A percentile compares a stretch with the other conserved stretches of the same genome.
Evolutionary conservation across 2,888 invertebrate species (phyloP).

Genomic region (Neuroscelio doddi): DNA sequence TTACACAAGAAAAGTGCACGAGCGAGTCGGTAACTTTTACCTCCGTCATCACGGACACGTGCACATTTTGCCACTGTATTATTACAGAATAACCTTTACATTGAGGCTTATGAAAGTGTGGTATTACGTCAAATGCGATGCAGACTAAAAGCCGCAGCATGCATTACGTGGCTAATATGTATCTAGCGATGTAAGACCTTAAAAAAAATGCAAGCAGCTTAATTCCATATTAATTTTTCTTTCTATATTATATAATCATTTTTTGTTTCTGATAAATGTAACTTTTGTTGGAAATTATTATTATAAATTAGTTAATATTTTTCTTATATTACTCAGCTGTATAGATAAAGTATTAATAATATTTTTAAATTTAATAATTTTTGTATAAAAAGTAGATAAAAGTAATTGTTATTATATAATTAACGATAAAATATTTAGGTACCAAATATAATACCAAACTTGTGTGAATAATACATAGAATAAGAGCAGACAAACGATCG

Average conservation of each 20-base stretch:
- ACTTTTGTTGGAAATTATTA: neutral
- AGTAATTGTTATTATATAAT: too few species aligned
- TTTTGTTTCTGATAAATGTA: too few species aligned
- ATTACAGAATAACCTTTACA: constrained; percentile 34
- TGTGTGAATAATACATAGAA: too few species aligned
- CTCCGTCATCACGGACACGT: constrained; percentile 26
- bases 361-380: too few species aligned
- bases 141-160: constrained; percentile 9
- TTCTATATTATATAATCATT: too few species aligned
- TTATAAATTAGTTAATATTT: neutral
- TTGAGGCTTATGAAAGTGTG: constrained; percentile 28
- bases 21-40: constrained; percentile 23
- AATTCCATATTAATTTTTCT: too few species aligned
- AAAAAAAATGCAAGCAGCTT: too few species aligned
- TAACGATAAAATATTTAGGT: too few species aligned
- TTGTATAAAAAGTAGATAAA: too few species aligned
- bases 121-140: constrained; percentile 25
- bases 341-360: too few species aligned
- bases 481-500: too few species aligned
- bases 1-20: constrained; percentile 11
- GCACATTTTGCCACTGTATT: constrained; percentile 27
- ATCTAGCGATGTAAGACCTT: neutral
- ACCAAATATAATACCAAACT: too few species aligned
- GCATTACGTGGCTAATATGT: neutral
- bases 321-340: neutral